Conservation (phyloP, 2,888 invertebrate genomes). For the Mycalesis mineus region DNA sequence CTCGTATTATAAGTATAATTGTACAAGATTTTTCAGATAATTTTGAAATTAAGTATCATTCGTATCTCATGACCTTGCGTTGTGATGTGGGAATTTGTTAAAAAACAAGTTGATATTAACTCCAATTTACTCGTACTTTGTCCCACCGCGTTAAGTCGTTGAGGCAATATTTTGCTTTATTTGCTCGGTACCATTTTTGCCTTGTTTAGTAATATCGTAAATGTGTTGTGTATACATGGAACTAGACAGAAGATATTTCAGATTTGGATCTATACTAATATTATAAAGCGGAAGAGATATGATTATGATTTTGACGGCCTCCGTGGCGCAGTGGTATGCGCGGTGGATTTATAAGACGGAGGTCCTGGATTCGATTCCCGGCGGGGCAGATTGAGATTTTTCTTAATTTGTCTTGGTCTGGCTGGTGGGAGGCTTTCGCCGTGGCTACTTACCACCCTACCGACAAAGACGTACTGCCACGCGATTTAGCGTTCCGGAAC, state of each 20-base stretch:
- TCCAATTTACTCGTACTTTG: conserved; percentile 61
- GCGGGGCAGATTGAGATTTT: too few relatives aligned
- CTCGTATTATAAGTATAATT: conserved; percentile 19
- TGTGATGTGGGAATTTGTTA: conserved; percentile 8
- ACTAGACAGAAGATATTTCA: neutral
- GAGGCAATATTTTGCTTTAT: conserved; percentile 36
- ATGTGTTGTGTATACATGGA: conserved; percentile 3
- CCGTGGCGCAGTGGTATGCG: too few relatives aligned
- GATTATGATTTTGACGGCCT: too few relatives aligned
- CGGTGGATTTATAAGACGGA: too few relatives aligned
- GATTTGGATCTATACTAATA: too few relatives aligned
- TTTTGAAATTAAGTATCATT: conserved; percentile 18
- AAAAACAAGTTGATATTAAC: conserved; percentile 43
- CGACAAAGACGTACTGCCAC: too few relatives aligned
- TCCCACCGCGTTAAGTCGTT: conserved; percentile 43
- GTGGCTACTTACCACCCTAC: too few relatives aligned
- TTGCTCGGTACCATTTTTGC: conserved; percentile 1
- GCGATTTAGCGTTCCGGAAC: too few relatives aligned
- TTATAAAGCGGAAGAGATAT: too few relatives aligned
- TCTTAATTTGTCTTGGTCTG: too few relatives aligned
- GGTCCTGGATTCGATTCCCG: too few relatives aligned
- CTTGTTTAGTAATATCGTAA: conserved; percentile 10
- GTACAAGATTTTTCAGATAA: conserved; percentile 24
- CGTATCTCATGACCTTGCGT: conserved; percentile 38
- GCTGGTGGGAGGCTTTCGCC: too few relatives aligned